Base-by-base conservation (phyloP, 2,113 vertebrate genomes). In the Gasterosteus nipponicus region DNA sequence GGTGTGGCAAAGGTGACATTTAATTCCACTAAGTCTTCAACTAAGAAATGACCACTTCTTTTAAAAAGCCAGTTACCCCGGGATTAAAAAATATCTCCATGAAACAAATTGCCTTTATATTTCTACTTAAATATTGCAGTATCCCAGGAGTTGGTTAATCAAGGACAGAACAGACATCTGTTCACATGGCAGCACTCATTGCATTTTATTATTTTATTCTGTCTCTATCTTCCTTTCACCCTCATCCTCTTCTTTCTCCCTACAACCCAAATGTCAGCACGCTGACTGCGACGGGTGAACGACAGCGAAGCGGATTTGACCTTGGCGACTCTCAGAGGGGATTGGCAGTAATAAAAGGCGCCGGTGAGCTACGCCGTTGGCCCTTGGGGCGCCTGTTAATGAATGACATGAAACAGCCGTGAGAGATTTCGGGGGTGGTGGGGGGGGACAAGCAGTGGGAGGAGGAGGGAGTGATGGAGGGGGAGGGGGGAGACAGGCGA, bases 301-400 rank as follows among this genome's bases (percentile, higher is more conserved):
- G 89, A 87, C 92, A 88, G 80, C 53, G 78, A 80, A 73, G 88
- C 80, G 62, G 86, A 87, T 92, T 87, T 92, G 89, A 93, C 93
- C 92, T 94, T 92, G 90, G 85, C 74, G 79, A 54, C 77, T 87
- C 74, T 69, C 59, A 89, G 91, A 89, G 84, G 73, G 86, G 75
- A 91, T 89, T 87, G 90, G 85, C 89, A 83, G 92, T 85, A 87
- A 91, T 93, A 93, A 92, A 94, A 90, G 85, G 84, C 82, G 78
- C 79, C 81, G 78, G 89, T 89, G 89, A 91, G 92, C 89, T 91
- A 91, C 90, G 91, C 92, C 92, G 92, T 91, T 90, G 90, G 89
- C 88, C 91, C 88, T 63, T 82, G 86, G 92, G 92, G 90, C 92
- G 85, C 86, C 86, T 87, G 90, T 92, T 93, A 92, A 92, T 91